phyloP scores from a whole-genome alignment of 2,797 vertebrate species.

The Pygocentrus nattereri region DNA sequence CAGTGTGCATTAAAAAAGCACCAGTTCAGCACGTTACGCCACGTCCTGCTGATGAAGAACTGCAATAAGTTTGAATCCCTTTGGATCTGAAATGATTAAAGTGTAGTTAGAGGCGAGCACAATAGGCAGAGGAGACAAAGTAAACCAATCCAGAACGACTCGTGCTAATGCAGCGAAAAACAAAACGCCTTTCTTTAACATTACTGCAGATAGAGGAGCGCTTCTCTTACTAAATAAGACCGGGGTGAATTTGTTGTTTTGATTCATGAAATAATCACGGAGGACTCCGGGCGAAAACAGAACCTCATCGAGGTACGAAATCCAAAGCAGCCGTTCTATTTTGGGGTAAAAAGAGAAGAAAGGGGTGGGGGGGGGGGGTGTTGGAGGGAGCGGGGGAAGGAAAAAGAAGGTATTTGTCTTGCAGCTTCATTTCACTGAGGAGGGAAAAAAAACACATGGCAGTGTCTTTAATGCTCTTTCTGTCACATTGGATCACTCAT shows the following conservation, averaged over 20 bases:
- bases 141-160: no score
- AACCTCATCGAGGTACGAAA: constrained; percentile 12
- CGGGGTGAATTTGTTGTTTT: background rate
- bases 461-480: constrained; percentile 38
- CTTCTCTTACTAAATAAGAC: background rate
- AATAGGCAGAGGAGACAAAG: no score
- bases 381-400: background rate
- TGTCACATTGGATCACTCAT: constrained; percentile 47
- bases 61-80: background rate
- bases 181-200: background rate
- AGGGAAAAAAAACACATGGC: background rate
- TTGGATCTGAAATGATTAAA: constrained; percentile 4
- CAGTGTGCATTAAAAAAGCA: background rate
- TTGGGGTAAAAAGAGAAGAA: background rate
- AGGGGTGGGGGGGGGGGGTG: background rate
- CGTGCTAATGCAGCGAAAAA: background rate
- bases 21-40: background rate
- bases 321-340: background rate
- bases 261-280: constrained; percentile 44
- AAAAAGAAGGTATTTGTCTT: constrained; percentile 10
- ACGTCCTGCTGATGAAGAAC: background rate
- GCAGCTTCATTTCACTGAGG: constrained; percentile 25
- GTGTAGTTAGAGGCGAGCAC: background rate
- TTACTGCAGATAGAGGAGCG: background rate
- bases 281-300: constrained; percentile 26